A percentile compares a stretch with the other conserved stretches of the same genome.
Conservation (phyloP, 1,140 invertebrate genomes). For the Arctopsyche grandis region DNA sequence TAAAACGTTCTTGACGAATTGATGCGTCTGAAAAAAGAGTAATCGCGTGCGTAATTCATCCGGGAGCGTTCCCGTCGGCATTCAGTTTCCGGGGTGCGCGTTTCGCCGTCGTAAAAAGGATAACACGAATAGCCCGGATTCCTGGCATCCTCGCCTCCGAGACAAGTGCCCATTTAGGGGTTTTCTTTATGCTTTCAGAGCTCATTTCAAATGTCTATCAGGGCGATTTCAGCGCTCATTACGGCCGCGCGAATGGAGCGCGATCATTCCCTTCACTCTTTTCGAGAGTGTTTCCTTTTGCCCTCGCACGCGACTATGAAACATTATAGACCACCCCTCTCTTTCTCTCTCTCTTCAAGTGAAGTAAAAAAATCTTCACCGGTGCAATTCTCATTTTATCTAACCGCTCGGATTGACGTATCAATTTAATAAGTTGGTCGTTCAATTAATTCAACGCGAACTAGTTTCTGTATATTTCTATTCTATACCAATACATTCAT, state of each 20-base stretch:
- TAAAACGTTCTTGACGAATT: no score
- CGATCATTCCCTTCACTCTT: slow-evolving; percentile 44
- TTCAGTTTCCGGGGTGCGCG: slow-evolving; percentile 38
- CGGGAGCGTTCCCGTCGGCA: slow-evolving; percentile 47
- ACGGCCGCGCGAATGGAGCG: slow-evolving; percentile 46
- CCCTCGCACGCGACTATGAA: slow-evolving; percentile 8
- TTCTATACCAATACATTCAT: no score
- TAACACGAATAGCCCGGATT: slow-evolving; percentile 44
- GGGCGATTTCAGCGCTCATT: slow-evolving; percentile 52
- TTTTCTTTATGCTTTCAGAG: slow-evolving; percentile 51
- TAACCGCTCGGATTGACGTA: no score
- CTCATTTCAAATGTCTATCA: slow-evolving; percentile 50
- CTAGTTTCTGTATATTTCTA: neutral
- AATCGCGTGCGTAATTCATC: slow-evolving; percentile 31
- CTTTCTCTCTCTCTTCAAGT: slow-evolving; percentile 5
- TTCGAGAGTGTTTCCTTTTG: slow-evolving; percentile 41
- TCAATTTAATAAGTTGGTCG: no score
- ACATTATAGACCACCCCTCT: slow-evolving; percentile 22
- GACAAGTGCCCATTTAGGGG: slow-evolving; percentile 48
- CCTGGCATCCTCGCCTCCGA: slow-evolving; percentile 37
- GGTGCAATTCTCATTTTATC: slow-evolving; percentile 15
- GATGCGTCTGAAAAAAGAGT: no score
- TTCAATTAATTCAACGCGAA: no score
- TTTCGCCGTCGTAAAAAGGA: slow-evolving; percentile 44
- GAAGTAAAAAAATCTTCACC: slow-evolving; percentile 14